Evolutionary conservation across 2,797 vertebrate species (phyloP).

Genomic region (Scyliorhinus canicula): DNA sequence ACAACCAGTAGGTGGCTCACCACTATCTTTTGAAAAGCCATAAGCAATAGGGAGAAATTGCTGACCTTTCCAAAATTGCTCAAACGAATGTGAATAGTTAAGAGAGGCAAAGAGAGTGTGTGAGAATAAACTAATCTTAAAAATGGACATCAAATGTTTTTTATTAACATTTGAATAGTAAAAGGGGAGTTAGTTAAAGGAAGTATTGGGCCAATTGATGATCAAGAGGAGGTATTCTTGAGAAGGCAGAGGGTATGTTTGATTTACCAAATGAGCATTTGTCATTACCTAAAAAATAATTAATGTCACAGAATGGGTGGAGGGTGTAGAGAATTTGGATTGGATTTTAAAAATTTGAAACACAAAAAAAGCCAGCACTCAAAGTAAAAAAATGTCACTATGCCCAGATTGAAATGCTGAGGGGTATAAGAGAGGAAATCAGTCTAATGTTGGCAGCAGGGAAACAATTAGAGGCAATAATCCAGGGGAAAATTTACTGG

Average conservation of each 20-base stretch:
- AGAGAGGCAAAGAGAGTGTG: too few relatives aligned
- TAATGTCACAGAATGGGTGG: not conserved
- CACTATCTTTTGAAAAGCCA: too few relatives aligned
- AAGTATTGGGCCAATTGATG: not conserved
- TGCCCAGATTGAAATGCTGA: not conserved
- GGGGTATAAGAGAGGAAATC: not conserved
- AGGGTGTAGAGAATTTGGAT: not conserved
- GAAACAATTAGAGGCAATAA: not conserved
- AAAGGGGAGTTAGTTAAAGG: not conserved
- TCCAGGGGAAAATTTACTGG: not conserved
- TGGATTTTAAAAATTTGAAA: not conserved
- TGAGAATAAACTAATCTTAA: too few relatives aligned
- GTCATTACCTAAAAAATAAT: not conserved
- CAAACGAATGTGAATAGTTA: too few relatives aligned
- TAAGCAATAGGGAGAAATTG: too few relatives aligned
- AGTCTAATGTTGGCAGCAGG: not conserved
- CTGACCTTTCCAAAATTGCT: too few relatives aligned
- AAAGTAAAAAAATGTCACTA: not conserved
- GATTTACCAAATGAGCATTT: not conserved
- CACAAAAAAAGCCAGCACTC: not conserved
- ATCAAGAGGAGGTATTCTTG: not conserved
- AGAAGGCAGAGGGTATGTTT: not conserved
- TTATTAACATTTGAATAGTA: not conserved
- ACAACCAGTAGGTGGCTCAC: too few relatives aligned
- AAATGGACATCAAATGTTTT: not conserved